Evolutionary conservation across 2,113 vertebrate genomes (phyloP).

Genomic region (Alces alces): DNA sequence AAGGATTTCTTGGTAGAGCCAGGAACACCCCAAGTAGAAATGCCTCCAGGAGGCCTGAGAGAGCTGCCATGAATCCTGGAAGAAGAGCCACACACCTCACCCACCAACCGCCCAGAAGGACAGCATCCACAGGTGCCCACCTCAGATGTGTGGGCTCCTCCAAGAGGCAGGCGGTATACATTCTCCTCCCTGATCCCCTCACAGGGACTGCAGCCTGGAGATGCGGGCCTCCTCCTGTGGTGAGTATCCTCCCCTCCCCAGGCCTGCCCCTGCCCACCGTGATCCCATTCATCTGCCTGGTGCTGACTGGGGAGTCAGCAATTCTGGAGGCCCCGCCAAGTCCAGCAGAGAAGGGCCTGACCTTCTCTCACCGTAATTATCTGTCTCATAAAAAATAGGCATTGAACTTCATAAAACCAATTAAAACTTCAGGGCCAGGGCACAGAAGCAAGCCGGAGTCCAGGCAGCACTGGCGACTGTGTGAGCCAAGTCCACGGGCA

Average conservation of each 20-base stretch:
- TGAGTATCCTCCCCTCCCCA: neutral
- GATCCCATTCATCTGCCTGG: neutral
- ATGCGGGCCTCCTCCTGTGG: neutral
- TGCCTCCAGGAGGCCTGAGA: neutral
- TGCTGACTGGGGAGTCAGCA: constrained; percentile 59
- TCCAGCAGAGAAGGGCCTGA: constrained; percentile 55
- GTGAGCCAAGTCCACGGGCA: constrained; percentile 31
- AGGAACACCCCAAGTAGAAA: neutral
- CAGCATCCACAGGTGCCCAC: neutral
- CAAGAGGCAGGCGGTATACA: too few species aligned
- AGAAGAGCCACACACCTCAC: neutral
- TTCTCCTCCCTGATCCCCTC: neutral
- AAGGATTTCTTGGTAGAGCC: neutral
- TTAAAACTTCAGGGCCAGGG: constrained; percentile 53
- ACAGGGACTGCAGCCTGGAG: neutral
- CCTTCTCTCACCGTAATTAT: constrained; percentile 75
- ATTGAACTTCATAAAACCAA: constrained; percentile 78
- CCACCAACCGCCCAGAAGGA: neutral
- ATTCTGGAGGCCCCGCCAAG: constrained; percentile 41
- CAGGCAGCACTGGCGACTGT: neutral
- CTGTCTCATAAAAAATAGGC: constrained; percentile 75
- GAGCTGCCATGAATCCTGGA: neutral
- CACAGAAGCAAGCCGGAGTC: neutral
- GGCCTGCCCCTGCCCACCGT: neutral
- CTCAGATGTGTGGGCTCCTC: neutral